Conservation (phyloP, 2,797 vertebrate species). For the Chrosomus eos region DNA sequence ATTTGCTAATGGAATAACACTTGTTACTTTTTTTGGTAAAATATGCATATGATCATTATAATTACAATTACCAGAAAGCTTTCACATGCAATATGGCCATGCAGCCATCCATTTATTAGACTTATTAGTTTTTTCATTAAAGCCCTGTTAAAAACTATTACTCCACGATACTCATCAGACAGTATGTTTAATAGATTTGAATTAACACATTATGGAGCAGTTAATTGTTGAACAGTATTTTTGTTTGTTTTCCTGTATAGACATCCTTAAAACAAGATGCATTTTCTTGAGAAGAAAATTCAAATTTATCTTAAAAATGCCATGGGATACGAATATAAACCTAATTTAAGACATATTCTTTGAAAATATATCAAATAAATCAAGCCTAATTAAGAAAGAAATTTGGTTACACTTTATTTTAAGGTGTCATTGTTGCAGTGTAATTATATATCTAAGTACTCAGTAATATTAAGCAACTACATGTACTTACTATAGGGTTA, state of each 20-base stretch:
- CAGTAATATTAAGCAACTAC: no score
- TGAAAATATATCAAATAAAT: not conserved
- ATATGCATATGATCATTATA: not conserved
- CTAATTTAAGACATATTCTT: no score
- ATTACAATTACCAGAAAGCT: not conserved
- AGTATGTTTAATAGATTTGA: not conserved
- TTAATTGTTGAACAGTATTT: not conserved
- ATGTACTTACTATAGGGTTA: no score
- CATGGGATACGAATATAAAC: not conserved
- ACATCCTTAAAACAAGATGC: not conserved
- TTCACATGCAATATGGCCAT: no score
- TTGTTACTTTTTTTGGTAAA: not conserved
- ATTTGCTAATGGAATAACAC: not conserved
- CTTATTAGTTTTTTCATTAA: not conserved
- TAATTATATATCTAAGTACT: no score
- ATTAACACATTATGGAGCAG: not conserved
- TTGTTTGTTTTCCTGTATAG: not conserved
- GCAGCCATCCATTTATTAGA: not conserved
- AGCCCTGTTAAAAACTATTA: not conserved
- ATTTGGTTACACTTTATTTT: no score
- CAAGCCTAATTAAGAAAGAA: not conserved
- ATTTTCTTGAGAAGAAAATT: not conserved
- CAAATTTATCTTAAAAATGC: no score
- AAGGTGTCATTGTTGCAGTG: no score
- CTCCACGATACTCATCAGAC: not conserved